A percentile compares a stretch with the other conserved stretches of the same genome.
Evolutionary conservation across 2,113 vertebrate species (phyloP).

Genomic region (Excalfactoria chinensis): DNA sequence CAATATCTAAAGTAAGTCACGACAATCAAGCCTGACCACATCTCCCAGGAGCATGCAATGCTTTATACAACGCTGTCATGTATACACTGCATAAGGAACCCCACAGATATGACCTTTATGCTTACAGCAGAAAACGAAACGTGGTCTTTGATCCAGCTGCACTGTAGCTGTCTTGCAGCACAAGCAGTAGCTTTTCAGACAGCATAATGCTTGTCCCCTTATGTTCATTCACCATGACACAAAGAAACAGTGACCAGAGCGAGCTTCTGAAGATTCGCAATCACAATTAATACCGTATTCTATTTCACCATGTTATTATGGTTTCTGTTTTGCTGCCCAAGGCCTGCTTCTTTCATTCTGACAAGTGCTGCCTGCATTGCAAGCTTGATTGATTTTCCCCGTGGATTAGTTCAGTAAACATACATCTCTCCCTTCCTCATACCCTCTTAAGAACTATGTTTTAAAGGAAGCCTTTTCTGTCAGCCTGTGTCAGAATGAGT

Average conservation of each 20-base stretch:
- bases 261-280: not conserved
- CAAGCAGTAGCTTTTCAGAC: not conserved
- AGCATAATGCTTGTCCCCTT: not conserved
- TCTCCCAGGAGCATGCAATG: not conserved
- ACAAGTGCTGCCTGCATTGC: not conserved
- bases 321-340: not conserved
- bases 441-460: not conserved
- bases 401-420: not conserved
- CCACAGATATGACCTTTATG: not conserved
- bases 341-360: not conserved
- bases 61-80: not conserved
- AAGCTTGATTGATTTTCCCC: not conserved
- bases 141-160: rapidly evolving
- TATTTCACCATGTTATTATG: rapidly evolving
- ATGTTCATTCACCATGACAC: not conserved
- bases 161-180: not conserved
- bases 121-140: rapidly evolving
- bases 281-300: not conserved
- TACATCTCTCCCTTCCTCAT: not conserved
- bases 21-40: not conserved
- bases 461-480: not conserved
- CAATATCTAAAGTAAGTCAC: not conserved
- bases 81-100: rapidly evolving
- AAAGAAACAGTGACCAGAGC: not conserved
- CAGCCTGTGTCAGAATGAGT: not conserved